Conservation (phyloP, 2,888 invertebrate species). For the Masnerella sp. region DNA sequence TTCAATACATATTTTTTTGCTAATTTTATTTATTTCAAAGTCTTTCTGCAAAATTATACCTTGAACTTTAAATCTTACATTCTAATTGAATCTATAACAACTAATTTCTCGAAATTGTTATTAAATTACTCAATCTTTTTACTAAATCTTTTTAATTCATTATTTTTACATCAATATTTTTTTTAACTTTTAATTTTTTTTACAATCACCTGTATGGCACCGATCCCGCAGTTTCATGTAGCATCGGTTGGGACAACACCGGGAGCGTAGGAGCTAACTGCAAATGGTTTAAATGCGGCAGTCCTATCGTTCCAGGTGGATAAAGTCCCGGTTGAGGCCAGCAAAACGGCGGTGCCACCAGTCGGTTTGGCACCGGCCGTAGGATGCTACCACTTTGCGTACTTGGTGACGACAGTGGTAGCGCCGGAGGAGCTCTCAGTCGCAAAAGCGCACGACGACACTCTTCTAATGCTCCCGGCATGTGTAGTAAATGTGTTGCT, state of each 20-base stretch:
- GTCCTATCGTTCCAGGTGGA: conserved; percentile 65
- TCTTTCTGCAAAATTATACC: too few relatives aligned
- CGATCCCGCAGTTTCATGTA: conserved; percentile 60
- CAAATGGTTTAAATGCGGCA: conserved; percentile 72
- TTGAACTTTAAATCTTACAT: too few relatives aligned
- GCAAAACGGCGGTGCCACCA: conserved; percentile 71
- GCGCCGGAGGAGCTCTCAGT: conserved; percentile 75
- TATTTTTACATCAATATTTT: too few relatives aligned
- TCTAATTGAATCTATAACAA: too few relatives aligned
- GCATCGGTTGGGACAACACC: conserved; percentile 64
- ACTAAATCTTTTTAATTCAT: too few relatives aligned
- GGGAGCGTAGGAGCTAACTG: conserved; percentile 69
- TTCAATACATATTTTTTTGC: too few relatives aligned
- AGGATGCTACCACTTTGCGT: conserved; percentile 66
- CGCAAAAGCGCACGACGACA: conserved; percentile 82
- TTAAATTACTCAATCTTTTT: too few relatives aligned
- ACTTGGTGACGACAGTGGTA: conserved; percentile 71
- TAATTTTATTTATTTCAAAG: too few relatives aligned
- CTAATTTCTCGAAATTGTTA: too few relatives aligned
- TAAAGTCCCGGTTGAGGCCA: conserved; percentile 62
- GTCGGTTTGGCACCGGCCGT: conserved; percentile 74
- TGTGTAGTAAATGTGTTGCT: conserved; percentile 85
- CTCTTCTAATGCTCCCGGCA: conserved; percentile 85
- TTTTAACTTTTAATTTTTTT: background rate
- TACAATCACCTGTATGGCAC: conserved; percentile 63